Evolutionary conservation across 1,140 invertebrate genomes (phyloP), one percentile per base, ranked within the genome.

Genomic region (Ridgeia piscesae): DNA sequence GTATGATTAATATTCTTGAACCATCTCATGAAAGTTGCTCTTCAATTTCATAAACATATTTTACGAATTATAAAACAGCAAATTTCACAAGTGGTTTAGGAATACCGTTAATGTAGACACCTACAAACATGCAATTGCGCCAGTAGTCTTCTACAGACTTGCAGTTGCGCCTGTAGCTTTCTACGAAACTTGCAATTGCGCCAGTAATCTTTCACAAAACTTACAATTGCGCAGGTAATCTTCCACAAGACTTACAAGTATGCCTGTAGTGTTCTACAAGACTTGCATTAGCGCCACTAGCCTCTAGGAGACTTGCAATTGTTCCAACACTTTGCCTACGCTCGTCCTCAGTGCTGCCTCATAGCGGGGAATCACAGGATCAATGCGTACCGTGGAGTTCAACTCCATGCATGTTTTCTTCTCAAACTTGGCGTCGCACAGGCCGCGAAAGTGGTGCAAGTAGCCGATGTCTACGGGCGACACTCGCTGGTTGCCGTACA

Each of bases 381-480:
- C 89, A 90, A n/a, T 34, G 34, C 31, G 34, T n/a, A 42, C 35
- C 89, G 21, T 90, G 31, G 34, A 14, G 34, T n/a, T 90, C 34
- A 90, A 35, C 89, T 77, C 58, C 58, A 21, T 77, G 31, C 91
- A 91, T 4, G n/a, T 42, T 91, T 35, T 48, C 48, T 34, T 34
- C 42, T 35, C 91, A 35, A 91, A 91, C 48, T 91, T 91, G 11
- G 8, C 48, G 34, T 35, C 21, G 48, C 91, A 91, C 34, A 8
- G 34, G 21, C 91, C 91, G 34, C 91, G 34, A n/a, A 35, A 91
- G 42, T 91, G 91, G n/a, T 91, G 91, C 33, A 91, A 14, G 34
- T 91, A 91, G 9, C 35, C 91, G 48, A 35, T 42, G 21, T 35
- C 42, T 8, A 6, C 48, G 34, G 33, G n/a, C 34, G 34, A 33